Evolutionary conservation across 37 sponge, comb jelly and placozoan species (phyloP).

Genomic region (Ephydatia muelleri): DNA sequence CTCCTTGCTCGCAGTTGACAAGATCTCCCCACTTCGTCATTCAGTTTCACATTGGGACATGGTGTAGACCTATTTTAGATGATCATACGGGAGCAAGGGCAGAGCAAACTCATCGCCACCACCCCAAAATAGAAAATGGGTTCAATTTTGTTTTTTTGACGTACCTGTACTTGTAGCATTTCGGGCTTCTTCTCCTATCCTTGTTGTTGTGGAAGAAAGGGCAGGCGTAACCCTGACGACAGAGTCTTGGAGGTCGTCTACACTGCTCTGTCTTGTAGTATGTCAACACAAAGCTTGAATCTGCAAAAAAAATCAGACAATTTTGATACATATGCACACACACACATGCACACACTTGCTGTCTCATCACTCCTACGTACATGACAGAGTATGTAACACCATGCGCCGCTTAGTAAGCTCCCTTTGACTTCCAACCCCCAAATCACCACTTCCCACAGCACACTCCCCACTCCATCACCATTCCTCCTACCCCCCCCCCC

Average conservation of each 20-base stretch:
- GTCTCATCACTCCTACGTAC: neutral
- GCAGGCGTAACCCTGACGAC: conserved; percentile 98
- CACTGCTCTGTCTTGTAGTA: conserved; percentile 97
- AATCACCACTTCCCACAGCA: no score
- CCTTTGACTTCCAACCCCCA: no score
- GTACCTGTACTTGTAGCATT: conserved; percentile 84
- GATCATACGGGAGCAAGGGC: neutral
- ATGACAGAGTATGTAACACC: neutral
- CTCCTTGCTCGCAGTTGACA: conserved; percentile 83
- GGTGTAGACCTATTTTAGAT: conserved; percentile 85
- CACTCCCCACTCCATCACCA: no score
- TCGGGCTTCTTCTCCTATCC: conserved; percentile 91
- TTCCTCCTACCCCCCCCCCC: no score
- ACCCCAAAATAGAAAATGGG: neutral
- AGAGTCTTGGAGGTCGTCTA: conserved; percentile 89
- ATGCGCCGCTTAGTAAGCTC: no score
- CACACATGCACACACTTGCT: conserved; percentile 8
- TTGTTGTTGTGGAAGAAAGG: conserved; percentile 97
- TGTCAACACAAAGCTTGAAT: conserved; percentile 93
- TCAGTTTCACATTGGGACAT: conserved; percentile 94
- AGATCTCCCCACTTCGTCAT: conserved; percentile 99
- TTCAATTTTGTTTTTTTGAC: neutral
- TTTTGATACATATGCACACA: neutral
- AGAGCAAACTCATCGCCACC: neutral
- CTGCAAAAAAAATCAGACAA: conserved; percentile 27